phyloP scores from a whole-genome alignment of 2,888 invertebrate genomes.

The Melikaiella ostensackeni region DNA sequence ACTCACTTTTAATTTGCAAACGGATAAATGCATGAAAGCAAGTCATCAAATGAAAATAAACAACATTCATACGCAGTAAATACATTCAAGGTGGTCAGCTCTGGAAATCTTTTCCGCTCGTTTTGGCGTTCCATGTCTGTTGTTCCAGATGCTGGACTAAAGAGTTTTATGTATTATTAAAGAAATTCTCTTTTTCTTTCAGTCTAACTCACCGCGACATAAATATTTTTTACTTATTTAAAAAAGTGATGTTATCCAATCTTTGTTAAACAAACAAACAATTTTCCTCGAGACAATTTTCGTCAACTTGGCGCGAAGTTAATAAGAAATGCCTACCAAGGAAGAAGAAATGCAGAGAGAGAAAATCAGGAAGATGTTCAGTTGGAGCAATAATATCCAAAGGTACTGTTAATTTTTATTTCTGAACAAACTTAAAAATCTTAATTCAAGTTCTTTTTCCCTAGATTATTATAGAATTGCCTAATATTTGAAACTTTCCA shows the following conservation, averaged over 20 bases:
- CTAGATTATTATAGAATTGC: not conserved
- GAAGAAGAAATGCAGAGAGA: slow-evolving; percentile 74
- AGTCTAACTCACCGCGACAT: not conserved
- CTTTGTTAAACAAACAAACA: not conserved
- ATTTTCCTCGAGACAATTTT: not conserved
- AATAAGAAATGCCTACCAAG: slow-evolving; percentile 59
- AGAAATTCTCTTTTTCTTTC: not conserved
- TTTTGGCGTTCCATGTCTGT: slow-evolving; percentile 1
- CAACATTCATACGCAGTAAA: slow-evolving; percentile 7
- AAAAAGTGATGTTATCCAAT: slow-evolving; percentile 16
- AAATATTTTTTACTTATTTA: not conserved
- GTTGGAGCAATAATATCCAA: slow-evolving; percentile 80
- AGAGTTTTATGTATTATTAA: not conserved
- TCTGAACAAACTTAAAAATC: not conserved
- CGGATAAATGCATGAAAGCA: not conserved
- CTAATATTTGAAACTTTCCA: not conserved
- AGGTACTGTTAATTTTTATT: slow-evolving; percentile 29
- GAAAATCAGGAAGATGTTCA: slow-evolving; percentile 81
- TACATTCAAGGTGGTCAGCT: slow-evolving; percentile 27
- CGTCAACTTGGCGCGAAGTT: not conserved
- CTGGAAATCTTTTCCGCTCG: slow-evolving; percentile 21
- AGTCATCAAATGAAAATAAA: not conserved
- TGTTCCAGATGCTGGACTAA: not conserved
- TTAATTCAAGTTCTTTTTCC: not conserved
- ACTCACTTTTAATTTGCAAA: no score